Evolutionary conservation across 2,797 vertebrate genomes (phyloP).

Genomic region (Rhincodon typus): DNA sequence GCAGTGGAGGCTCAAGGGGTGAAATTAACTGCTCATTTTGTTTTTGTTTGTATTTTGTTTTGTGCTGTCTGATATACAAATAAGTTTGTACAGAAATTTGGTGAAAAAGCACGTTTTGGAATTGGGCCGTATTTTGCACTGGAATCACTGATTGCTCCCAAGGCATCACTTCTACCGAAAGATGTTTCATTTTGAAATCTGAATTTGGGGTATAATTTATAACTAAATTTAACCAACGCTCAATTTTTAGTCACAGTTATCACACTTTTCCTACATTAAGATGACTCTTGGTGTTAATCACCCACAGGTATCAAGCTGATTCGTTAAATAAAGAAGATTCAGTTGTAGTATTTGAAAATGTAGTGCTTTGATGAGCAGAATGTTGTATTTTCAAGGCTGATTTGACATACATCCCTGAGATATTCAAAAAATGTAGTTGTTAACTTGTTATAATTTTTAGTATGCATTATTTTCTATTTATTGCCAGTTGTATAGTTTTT

Average conservation of each 20-base stretch:
- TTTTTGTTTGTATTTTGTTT: neutral
- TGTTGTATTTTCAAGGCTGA: neutral
- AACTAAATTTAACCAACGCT: neutral
- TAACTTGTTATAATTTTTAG: neutral
- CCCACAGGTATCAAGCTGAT: neutral
- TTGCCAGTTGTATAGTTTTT: neutral
- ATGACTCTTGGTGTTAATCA: neutral
- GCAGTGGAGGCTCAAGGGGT: no score
- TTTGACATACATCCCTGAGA: neutral
- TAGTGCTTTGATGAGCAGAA: neutral
- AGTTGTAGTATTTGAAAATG: neutral
- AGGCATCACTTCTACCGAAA: neutral
- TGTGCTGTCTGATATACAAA: neutral
- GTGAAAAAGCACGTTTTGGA: neutral
- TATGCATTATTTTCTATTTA: neutral
- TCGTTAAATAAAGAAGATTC: neutral
- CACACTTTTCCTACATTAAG: conserved; percentile 15
- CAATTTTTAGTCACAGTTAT: neutral
- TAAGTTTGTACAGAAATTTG: neutral
- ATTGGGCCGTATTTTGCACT: neutral
- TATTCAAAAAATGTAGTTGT: neutral
- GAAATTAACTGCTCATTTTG: neutral
- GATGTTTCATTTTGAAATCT: neutral
- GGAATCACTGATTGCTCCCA: neutral
- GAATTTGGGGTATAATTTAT: neutral